These are phyloP conservation scores for Ochotona princeps DNA, from an alignment of 2,113 vertebrate genomes.

Conservation along the genomic window DNA sequence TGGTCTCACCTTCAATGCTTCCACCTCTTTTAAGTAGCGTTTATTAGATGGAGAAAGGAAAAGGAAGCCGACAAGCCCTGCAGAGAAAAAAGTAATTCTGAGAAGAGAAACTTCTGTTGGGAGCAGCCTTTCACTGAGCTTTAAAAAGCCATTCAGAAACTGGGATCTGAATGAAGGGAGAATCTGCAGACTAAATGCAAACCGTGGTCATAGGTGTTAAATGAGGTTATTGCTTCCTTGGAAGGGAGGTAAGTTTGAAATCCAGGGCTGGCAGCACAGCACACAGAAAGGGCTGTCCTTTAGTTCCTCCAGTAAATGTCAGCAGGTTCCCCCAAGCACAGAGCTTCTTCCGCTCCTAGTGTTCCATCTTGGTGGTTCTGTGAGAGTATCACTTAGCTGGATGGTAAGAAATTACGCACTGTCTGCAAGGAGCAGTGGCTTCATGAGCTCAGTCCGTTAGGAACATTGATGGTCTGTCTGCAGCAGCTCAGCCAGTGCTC, in stretches of 20 bases:
- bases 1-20: slow-evolving; percentile 39
- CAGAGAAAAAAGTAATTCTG: slow-evolving; percentile 61
- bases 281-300: neutral
- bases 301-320: slow-evolving; percentile 12
- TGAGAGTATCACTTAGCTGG: neutral
- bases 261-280: slow-evolving; percentile 27
- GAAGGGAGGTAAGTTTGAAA: slow-evolving; percentile 18
- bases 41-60: slow-evolving; percentile 62
- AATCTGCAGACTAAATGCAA: neutral
- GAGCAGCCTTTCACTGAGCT: slow-evolving; percentile 58
- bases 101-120: slow-evolving; percentile 58
- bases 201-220: neutral
- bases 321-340: neutral
- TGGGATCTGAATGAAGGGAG: slow-evolving; percentile 63
- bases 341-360: neutral
- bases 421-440: neutral
- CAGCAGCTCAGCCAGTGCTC: neutral
- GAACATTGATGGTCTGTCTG: neutral
- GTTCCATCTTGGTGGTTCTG: neutral
- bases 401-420: neutral
- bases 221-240: slow-evolving; percentile 19
- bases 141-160: slow-evolving; percentile 65
- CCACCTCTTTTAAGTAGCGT: slow-evolving; percentile 52
- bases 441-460: neutral
- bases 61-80: slow-evolving; percentile 50